These are phyloP conservation scores for Lagorchestes hirsutus DNA, from an alignment of 2,797 vertebrate species.

Conservation along the genomic window DNA sequence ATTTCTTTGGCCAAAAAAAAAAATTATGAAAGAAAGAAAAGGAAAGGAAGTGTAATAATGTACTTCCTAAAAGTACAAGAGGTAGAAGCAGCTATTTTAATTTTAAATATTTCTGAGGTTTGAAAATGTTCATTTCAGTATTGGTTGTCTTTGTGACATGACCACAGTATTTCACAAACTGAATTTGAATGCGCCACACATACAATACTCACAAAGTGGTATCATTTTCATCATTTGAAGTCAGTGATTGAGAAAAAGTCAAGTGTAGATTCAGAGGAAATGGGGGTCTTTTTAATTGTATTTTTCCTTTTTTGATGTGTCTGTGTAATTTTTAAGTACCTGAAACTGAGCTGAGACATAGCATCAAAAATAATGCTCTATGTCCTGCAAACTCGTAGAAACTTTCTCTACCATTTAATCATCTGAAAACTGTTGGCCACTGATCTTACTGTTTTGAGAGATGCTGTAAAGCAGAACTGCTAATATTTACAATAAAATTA, in stretches of 20 bases:
- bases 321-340: constrained; percentile 35
- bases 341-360: constrained; percentile 54
- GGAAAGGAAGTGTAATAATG: constrained; percentile 47
- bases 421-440: constrained; percentile 64
- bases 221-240: background rate
- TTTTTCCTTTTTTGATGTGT: constrained; percentile 34
- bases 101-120: constrained; percentile 67
- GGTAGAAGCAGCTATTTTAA: constrained; percentile 37
- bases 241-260: constrained; percentile 25
- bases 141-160: constrained; percentile 25
- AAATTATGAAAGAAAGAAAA: background rate
- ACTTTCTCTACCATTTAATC: constrained; percentile 74
- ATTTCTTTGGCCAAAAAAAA: constrained; percentile 50
- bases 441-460: constrained; percentile 68
- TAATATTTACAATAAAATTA: constrained; percentile 80
- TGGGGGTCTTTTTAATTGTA: constrained; percentile 58
- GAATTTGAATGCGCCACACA: constrained; percentile 29
- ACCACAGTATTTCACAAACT: constrained; percentile 43
- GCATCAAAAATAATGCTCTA: constrained; percentile 69
- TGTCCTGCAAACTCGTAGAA: constrained; percentile 76
- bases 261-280: constrained; percentile 52
- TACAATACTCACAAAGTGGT: background rate
- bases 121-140: constrained; percentile 56
- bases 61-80: constrained; percentile 66
- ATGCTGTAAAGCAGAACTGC: constrained; percentile 59